Evolutionary conservation across 2,888 invertebrate species (phyloP), one percentile per base, ranked within the genome.

Genomic region (Clepsis dumicolana): DNA sequence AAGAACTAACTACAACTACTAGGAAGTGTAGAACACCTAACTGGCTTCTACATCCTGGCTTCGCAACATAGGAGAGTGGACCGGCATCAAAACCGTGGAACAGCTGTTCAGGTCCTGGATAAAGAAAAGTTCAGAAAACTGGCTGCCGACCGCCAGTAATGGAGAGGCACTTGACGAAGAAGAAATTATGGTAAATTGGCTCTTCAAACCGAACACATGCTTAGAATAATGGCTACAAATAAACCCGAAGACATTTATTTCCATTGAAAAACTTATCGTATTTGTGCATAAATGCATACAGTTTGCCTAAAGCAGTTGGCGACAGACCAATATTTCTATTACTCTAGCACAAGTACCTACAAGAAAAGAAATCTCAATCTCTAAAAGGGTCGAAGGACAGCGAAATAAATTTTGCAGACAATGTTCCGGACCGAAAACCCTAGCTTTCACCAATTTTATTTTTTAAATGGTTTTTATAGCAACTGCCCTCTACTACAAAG

Each of bases 381-480:
- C 54, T 48, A 54, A 56, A 66, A 56, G 54, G 54, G 48, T 66
- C 48, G 44, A 32, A 50, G 57, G 61, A 61, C 54, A 62, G 41
- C 48, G 5, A 48, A 66, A 56, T 62, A 56, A 62, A 66, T 62
- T 62, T 66, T 56, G 54, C 54, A 66, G 48, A 48, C 61, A 21
- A 54, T 61, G 32, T 44, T 62, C n/a, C 16, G 14, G 10, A 21
- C 27, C 54, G 54, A 62, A 48, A 61, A 18, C 44, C 48, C 57
- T 65, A 57, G 35, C 32, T 24, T 16, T 54, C 3, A 38, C 44
- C 16, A 53, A 54, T 66, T 61, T 53, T 54, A 53, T 38, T 25
- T 59, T 14, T 38, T 48, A n/a, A 27, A 35, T 35, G 65, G 63
- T 12, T 50, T 65, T 32, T n/a, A 44, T 16, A 14, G 44, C 1